Conservation (phyloP, 1,140 invertebrate species). For the Brachionus rubens region DNA sequence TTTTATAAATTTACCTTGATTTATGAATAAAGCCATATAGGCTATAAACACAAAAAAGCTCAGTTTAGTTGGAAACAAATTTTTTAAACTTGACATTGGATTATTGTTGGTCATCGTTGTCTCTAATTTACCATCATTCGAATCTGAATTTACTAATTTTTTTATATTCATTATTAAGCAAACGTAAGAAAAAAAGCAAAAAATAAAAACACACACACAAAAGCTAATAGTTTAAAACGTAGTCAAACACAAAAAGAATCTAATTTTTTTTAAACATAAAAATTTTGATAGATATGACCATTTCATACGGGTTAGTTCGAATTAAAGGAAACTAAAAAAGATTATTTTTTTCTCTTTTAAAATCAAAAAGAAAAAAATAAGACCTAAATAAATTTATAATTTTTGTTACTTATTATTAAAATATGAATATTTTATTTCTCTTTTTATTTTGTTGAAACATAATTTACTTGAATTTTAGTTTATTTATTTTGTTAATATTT, state of each 20-base stretch:
- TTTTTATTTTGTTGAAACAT: not conserved
- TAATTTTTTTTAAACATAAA: not conserved
- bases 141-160: not conserved
- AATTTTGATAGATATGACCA: not conserved
- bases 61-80: slow-evolving; percentile 41
- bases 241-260: no score
- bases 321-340: not conserved
- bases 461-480: not conserved
- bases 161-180: not conserved
- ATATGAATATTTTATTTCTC: no score
- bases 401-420: not conserved
- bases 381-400: slow-evolving; percentile 28
- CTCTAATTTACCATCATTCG: not conserved
- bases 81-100: slow-evolving; percentile 24
- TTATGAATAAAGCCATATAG: slow-evolving; percentile 46
- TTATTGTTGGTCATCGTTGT: not conserved
- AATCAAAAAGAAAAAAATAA: no score
- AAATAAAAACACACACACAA: no score
- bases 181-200: no score
- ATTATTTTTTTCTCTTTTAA: slow-evolving; percentile 1
- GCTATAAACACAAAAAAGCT: slow-evolving; percentile 30
- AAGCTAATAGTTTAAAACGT: no score
- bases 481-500: no score
- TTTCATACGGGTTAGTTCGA: not conserved
- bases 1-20: slow-evolving; percentile 46